Base-by-base conservation (phyloP, 2,888 invertebrate species). In the Apotomis turbidana region DNA sequence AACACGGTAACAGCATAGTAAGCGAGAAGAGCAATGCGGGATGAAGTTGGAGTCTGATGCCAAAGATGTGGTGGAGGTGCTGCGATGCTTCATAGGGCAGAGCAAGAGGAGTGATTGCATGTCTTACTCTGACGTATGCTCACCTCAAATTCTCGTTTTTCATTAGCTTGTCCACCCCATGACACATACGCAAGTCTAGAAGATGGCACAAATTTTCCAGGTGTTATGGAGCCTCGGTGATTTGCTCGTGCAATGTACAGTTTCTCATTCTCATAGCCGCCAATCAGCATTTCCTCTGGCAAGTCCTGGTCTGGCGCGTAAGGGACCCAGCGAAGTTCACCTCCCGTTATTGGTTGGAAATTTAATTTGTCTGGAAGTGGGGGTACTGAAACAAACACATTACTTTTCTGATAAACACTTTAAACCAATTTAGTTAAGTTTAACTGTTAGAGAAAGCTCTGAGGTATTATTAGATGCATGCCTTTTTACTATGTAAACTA, bases 101-200 rank as follows among this genome's bases (percentile, higher is more conserved):
- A 3, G 3, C 41, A 6, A 41, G 41, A 41, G 6, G 27, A 41
- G 6, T 41, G 41, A 6, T 41, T 41, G 41, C 41, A 0, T 41
- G 41, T 6, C 3, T 0, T 41, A 41, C 6, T 41, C 6, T 0
- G 5, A 41, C 10, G 8, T n/a, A 27, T 51, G 12, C 8, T 9
- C 57, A 72, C 72, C 72, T 72, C 68, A 54, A 63, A 72, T 10
- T 68, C 72, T 8, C 58, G 13, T 59, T 68, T 72, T 51, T 72
- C 72, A 68, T 72, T 71, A 6, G 73, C 62, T 15, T 67, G 36
- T 13, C 71, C 71, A 15, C 75, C 75, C 75, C 75, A 75, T 3
- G 75, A 13, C 5, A 74, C 61, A 27, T 54, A 74, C 12, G 72
- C 70, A 12, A 49, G 59, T 9, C 68, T 62, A 8, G 51, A 12